phyloP scores from a whole-genome alignment of 1,140 invertebrate species.

The Nasonia longicornis region DNA sequence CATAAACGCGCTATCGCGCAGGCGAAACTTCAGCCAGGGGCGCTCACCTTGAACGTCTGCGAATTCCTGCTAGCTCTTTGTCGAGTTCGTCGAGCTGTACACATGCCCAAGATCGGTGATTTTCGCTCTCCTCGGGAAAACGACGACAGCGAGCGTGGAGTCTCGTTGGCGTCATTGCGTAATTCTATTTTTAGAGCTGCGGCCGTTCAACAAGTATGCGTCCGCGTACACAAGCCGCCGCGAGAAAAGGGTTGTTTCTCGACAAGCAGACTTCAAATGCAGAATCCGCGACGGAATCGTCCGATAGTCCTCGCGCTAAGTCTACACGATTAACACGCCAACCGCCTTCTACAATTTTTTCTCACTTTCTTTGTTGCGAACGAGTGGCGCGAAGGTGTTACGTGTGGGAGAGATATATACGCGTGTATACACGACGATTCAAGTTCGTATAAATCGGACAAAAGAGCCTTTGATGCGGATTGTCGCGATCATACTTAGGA shows the following conservation, averaged over 20 bases:
- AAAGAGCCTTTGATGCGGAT: background rate
- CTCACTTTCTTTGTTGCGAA: background rate
- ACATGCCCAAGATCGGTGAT: background rate
- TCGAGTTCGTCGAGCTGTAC: background rate
- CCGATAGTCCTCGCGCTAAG: background rate
- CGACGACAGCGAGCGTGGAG: background rate
- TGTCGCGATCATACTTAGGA: background rate
- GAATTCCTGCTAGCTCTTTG: conserved; percentile 8
- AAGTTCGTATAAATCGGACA: background rate
- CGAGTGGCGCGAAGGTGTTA: background rate
- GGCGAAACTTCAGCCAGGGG: background rate
- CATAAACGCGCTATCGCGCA: too few species aligned
- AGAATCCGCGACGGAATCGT: background rate
- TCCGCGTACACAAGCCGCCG: background rate
- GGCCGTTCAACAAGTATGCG: background rate
- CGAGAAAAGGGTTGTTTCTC: conserved; percentile 16
- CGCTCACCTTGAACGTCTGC: conserved; percentile 21
- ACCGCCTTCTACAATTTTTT: background rate
- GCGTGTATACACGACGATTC: too few species aligned
- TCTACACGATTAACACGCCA: background rate
- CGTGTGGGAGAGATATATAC: background rate
- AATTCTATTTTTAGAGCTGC: conserved; percentile 34
- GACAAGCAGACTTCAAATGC: conserved; percentile 10
- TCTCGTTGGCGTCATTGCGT: conserved; percentile 4
- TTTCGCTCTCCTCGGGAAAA: background rate